Evolutionary conservation across 2,888 invertebrate species (phyloP), one percentile per base, ranked within the genome.

Genomic region (Tetheella fluctuosa): DNA sequence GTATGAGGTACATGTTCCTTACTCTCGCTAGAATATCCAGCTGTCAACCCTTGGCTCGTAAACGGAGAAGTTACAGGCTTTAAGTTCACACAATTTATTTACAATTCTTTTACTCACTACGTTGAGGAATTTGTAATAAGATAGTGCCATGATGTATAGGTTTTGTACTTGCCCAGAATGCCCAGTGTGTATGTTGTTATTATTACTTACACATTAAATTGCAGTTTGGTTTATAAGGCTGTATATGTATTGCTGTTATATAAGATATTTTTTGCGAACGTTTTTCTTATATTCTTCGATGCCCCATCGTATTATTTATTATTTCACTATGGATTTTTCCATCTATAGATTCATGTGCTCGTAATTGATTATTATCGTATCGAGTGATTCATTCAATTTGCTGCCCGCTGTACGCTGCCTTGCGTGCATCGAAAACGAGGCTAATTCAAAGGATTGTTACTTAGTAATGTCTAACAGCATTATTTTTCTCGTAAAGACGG

Each of bases 141-240:
- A 48, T 48, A 48, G 17, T 20, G 48, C 48, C 42, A 48, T 48
- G 42, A 48, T 48, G 48, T 10, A 48, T 48, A 20, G 20, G 48
- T 20, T 48, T 48, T 48, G 48, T 48, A 48, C 48, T 48, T 20
- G 48, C 10, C 10, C 20, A 20, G 48, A 20, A 20, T 20, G 48
- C 10, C 10, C 20, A 20, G 48, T 48, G 48, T 48, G 48, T 48
- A 48, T 48, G 20, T 48, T 48, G 20, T 25, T 25, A 6, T n/a
- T n/a, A n/a, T 42, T 17, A 17, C 42, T 42, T 42, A 42, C 3
- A 42, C 17, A n/a, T n/a, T 17, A 17, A 42, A 17, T 17, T 42
- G 17, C 42, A 17, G 42, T 42, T n/a, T 17, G 42, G 4, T 15
- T 15, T 42, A 17, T 42, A 42, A 42, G 1, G 42, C 17, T 37